A percentile compares a stretch with the other conserved stretches of the same genome.
phyloP scores from a whole-genome alignment of 1,140 invertebrate species.

The Aphelinus atriplicis region DNA sequence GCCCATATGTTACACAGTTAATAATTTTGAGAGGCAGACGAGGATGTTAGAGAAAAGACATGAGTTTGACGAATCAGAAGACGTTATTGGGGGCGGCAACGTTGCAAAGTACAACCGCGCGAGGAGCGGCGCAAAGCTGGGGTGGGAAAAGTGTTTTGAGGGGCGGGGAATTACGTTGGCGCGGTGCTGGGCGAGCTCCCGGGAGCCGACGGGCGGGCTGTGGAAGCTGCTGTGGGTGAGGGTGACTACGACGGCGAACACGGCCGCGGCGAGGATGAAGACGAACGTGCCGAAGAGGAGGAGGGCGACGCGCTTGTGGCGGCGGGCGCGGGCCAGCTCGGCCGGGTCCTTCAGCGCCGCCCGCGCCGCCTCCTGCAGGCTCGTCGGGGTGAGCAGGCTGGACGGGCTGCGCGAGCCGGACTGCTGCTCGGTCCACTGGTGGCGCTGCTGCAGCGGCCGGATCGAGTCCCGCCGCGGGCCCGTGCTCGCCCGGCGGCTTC shows the following conservation, averaged over 20 bases:
- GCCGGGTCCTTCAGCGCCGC: slow-evolving; percentile 51
- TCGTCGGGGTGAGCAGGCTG: slow-evolving; percentile 12
- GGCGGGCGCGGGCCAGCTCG: slow-evolving; percentile 67
- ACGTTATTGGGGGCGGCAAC: no score
- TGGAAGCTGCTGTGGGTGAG: slow-evolving; percentile 72
- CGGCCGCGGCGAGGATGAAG: slow-evolving; percentile 73
- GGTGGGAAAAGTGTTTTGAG: not conserved
- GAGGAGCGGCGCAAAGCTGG: no score
- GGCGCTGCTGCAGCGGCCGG: slow-evolving; percentile 45
- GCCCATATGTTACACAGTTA: no score
- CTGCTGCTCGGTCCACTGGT: slow-evolving; percentile 54
- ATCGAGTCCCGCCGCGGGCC: slow-evolving; percentile 55
- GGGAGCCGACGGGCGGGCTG: slow-evolving; percentile 56
- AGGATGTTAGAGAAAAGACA: no score
- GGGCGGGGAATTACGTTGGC: slow-evolving; percentile 51
- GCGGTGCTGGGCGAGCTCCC: slow-evolving; percentile 55
- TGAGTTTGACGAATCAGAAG: no score
- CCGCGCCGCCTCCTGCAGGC: slow-evolving; percentile 48
- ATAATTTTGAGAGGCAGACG: no score
- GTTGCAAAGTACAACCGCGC: no score
- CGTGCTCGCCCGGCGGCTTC: slow-evolving; percentile 34
- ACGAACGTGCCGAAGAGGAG: slow-evolving; percentile 75
- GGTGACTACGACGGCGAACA: slow-evolving; percentile 77
- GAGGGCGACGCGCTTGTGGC: slow-evolving; percentile 72
- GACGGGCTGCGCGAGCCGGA: slow-evolving; percentile 45